phyloP scores from a whole-genome alignment of 2,113 vertebrate species.

The Eurypyga helias region DNA sequence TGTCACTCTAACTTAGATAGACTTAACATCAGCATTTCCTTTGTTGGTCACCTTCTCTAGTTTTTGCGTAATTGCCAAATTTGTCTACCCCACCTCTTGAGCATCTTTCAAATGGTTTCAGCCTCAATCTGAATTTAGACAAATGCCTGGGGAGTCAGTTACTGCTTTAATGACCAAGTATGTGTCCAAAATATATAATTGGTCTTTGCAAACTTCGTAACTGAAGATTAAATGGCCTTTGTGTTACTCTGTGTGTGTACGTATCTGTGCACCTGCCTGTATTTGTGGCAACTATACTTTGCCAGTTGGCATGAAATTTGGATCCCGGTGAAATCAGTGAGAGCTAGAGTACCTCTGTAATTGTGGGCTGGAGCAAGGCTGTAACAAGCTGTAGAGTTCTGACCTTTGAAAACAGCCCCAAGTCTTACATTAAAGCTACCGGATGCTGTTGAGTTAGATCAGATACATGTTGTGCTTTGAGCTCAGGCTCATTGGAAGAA shows the following conservation, averaged over 20 bases:
- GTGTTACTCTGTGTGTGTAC: not conserved
- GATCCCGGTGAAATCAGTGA: not conserved
- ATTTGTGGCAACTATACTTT: not conserved
- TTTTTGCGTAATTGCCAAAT: constrained; percentile 37
- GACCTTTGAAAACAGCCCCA: not conserved
- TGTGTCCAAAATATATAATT: not conserved
- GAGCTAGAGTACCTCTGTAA: not conserved
- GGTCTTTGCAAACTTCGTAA: not conserved
- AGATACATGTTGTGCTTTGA: not conserved
- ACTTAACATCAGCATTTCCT: not conserved
- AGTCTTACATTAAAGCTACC: not conserved
- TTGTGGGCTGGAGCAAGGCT: not conserved
- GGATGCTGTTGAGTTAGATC: not conserved
- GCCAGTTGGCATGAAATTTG: not conserved
- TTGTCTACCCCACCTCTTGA: not conserved
- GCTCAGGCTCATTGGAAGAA: not conserved
- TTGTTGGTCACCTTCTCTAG: not conserved
- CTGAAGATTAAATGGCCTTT: not conserved
- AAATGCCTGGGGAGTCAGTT: not conserved
- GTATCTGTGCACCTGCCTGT: not conserved
- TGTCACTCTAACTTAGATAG: not conserved
- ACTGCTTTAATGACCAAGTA: not conserved
- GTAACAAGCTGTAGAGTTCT: not conserved
- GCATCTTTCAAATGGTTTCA: not conserved
- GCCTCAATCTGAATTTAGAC: not conserved